These are phyloP conservation scores for Grammomys dolichurus DNA, from an alignment of 2,113 vertebrate genomes.

Conservation along the genomic window DNA sequence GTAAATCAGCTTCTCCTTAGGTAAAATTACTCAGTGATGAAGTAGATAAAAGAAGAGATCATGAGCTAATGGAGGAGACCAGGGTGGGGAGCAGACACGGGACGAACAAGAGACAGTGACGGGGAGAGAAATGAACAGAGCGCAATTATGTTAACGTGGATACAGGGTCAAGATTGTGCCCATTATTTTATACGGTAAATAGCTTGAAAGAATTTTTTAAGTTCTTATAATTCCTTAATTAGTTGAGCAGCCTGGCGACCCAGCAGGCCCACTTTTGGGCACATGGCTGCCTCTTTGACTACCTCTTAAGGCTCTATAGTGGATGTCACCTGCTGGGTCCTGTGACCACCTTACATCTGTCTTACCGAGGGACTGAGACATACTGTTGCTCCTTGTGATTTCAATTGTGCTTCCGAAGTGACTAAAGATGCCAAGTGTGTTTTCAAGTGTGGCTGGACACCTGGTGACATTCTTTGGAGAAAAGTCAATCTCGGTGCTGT, in stretches of 20 bases:
- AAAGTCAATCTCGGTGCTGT: neutral
- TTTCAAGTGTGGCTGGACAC: neutral
- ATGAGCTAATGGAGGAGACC: neutral
- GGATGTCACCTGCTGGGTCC: neutral
- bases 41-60: neutral
- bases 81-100: no score
- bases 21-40: constrained; percentile 15
- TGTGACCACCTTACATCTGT: neutral
- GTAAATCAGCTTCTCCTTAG: neutral
- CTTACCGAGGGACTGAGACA: neutral
- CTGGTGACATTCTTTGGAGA: neutral
- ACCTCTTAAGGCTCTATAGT: neutral
- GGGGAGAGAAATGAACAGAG: neutral
- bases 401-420: neutral
- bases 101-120: neutral
- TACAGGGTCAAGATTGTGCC: neutral
- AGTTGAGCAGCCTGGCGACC: neutral
- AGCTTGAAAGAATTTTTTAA: neutral
- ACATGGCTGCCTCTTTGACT: no score
- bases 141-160: neutral
- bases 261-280: neutral
- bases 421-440: neutral
- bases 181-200: neutral
- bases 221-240: neutral
- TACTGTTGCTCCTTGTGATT: neutral